Conservation (phyloP, 2,797 vertebrate species). For the Alca torda region DNA sequence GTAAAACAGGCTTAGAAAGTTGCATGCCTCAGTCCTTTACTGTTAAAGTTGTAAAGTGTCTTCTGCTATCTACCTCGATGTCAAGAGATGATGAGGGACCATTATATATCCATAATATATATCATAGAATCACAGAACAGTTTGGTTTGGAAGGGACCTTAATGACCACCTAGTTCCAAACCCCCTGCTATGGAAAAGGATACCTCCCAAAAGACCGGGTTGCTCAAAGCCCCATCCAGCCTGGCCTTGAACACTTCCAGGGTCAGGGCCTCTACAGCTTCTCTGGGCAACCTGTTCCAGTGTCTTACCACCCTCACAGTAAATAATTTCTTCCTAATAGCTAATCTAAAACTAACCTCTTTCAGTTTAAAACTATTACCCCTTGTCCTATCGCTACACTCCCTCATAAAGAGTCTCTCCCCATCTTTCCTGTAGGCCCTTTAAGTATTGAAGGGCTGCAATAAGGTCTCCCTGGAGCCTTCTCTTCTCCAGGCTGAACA, state of each 20-base stretch:
- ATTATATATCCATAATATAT: background rate
- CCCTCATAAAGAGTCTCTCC: background rate
- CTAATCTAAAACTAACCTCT: background rate
- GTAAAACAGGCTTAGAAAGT: background rate
- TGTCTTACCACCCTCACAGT: background rate
- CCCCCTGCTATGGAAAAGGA: background rate
- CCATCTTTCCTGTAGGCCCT: background rate
- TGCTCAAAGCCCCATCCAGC: background rate
- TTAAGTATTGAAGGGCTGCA: background rate
- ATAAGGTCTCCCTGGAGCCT: background rate
- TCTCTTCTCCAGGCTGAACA: background rate
- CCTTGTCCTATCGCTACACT: background rate
- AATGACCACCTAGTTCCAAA: background rate
- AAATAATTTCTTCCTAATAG: background rate
- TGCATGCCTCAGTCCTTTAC: background rate
- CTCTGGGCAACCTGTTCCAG: background rate
- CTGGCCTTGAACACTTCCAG: background rate
- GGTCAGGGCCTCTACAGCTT: background rate
- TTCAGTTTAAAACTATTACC: background rate
- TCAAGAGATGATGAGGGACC: background rate
- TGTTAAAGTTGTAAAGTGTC: background rate
- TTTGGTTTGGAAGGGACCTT: background rate
- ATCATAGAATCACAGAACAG: background rate
- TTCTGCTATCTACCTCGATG: background rate
- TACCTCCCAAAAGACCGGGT: background rate